These are phyloP conservation scores for Tetrax tetrax DNA, from an alignment of 2,113 vertebrate genomes.

Conservation along the genomic window DNA sequence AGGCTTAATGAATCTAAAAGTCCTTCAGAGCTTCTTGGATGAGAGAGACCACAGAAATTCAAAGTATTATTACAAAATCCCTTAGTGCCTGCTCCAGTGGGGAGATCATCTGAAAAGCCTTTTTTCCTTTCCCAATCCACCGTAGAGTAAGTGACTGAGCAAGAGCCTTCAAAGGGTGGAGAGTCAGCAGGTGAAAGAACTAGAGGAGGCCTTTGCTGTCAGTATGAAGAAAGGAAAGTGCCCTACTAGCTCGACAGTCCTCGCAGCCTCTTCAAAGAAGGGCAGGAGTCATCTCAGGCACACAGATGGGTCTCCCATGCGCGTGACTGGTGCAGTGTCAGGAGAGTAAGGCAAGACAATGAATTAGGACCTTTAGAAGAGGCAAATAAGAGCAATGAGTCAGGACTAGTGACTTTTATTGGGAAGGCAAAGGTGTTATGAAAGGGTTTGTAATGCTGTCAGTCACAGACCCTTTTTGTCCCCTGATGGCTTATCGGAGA, in stretches of 20 bases:
- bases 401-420: accelerated
- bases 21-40: not conserved
- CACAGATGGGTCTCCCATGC: not conserved
- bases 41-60: not conserved
- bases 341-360: not conserved
- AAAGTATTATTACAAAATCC: not conserved
- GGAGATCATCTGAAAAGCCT: not conserved
- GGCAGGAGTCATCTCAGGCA: not conserved
- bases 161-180: slow-evolving; percentile 31
- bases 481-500: not conserved
- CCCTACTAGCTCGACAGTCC: not conserved
- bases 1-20: slow-evolving; percentile 16
- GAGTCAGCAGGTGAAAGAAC: slow-evolving; percentile 12
- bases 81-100: not conserved
- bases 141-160: not conserved
- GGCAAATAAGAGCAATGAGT: not conserved
- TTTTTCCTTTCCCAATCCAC: not conserved
- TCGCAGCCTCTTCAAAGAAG: slow-evolving; percentile 8
- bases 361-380: not conserved
- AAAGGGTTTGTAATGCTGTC: not conserved
- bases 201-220: slow-evolving; percentile 8
- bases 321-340: not conserved
- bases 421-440: not conserved
- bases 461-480: not conserved
- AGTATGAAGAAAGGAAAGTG: not conserved